Evolutionary conservation across 2,113 vertebrate species (phyloP).

Genomic region (Pelusios castaneus): DNA sequence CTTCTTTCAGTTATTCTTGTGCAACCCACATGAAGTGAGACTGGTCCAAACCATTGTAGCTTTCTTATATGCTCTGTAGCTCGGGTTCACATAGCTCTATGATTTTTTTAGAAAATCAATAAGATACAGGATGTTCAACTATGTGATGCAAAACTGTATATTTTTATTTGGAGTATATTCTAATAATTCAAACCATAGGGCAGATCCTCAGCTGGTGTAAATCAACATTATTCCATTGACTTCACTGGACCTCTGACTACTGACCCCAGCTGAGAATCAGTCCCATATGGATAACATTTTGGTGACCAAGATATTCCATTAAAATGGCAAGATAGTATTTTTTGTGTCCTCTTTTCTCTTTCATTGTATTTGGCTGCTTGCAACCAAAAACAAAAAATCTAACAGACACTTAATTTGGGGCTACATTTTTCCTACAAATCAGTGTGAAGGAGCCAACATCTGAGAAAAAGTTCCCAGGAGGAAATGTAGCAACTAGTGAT

Average conservation of each 20-base stretch:
- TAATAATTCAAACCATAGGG: background rate
- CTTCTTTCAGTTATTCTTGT: background rate
- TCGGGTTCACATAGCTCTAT: background rate
- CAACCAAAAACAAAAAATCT: background rate
- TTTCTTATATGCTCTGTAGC: background rate
- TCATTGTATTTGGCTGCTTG: background rate
- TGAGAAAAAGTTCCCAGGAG: background rate
- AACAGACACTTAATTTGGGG: background rate
- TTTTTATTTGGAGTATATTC: background rate
- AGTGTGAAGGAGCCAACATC: background rate
- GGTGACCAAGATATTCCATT: background rate
- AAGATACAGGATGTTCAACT: background rate
- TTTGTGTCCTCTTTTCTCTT: background rate
- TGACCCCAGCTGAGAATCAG: background rate
- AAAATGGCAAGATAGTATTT: background rate
- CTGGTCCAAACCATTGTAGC: background rate
- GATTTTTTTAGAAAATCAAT: background rate
- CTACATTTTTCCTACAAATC: background rate
- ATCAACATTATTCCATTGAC: background rate
- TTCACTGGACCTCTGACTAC: background rate
- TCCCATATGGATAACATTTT: background rate
- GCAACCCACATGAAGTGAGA: background rate
- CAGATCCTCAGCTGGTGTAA: background rate
- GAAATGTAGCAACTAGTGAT: no score
- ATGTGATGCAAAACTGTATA: background rate